Percentiles rank a stretch among this genome's conserved stretches.
phyloP scores from a whole-genome alignment of 2,113 vertebrate species.

The Plecturocebus donacophilus region DNA sequence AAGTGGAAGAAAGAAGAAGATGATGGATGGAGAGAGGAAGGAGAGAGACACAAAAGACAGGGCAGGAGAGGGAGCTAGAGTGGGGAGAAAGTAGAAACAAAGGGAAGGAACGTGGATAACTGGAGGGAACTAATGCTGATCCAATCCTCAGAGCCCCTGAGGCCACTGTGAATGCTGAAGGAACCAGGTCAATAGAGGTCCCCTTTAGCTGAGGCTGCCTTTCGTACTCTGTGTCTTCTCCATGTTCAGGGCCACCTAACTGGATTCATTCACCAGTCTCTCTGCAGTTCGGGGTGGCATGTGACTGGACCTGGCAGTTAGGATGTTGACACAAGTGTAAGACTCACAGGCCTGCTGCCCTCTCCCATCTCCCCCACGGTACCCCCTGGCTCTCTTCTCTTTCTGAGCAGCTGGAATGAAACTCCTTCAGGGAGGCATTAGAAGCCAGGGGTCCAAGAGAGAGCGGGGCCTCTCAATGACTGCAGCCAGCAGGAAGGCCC shows the following conservation, averaged over 20 bases:
- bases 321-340: not conserved
- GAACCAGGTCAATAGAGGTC: rapidly evolving
- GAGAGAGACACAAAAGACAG: rapidly evolving
- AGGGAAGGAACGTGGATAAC: no score
- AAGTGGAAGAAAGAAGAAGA: not conserved
- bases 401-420: not conserved
- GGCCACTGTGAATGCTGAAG: not conserved
- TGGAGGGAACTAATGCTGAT: not conserved
- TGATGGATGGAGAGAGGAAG: not conserved
- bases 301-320: not conserved
- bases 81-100: not conserved
- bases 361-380: not conserved
- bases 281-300: no score
- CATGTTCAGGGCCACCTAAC: not conserved
- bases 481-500: not conserved
- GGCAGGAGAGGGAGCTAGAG: rapidly evolving
- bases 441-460: not conserved
- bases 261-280: rapidly evolving
- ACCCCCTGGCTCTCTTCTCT: not conserved
- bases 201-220: not conserved
- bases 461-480: no score
- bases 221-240: not conserved
- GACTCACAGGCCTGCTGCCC: no score
- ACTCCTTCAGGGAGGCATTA: not conserved
- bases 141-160: not conserved